Conservation (phyloP, 2,888 invertebrate genomes). For the Congeria kusceri region DNA sequence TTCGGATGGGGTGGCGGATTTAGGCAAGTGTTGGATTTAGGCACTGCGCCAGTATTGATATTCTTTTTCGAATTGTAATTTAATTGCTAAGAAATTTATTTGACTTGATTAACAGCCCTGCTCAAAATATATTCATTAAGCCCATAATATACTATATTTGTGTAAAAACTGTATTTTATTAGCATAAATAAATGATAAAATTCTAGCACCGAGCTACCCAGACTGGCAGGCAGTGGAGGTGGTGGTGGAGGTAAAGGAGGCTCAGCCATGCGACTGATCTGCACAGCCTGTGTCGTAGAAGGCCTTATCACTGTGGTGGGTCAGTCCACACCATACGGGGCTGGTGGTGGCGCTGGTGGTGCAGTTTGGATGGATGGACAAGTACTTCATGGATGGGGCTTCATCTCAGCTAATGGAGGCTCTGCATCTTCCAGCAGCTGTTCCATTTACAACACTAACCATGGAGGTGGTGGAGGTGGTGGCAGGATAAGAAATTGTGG, state of each 20-base stretch:
- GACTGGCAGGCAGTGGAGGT: conserved; percentile 73
- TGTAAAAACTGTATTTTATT: too few species aligned
- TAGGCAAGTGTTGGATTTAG: too few species aligned
- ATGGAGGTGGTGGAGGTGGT: conserved; percentile 76
- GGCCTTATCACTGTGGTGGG: conserved; percentile 68
- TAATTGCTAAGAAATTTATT: too few species aligned
- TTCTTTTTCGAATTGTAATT: too few species aligned
- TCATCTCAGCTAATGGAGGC: conserved; percentile 65
- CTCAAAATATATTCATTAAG: too few species aligned
- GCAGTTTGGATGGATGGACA: conserved; percentile 74
- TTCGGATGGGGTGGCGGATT: too few species aligned
- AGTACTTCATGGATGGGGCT: conserved; percentile 75
- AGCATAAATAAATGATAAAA: neutral
- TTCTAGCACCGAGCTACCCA: conserved; percentile 47
- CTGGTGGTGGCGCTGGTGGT: conserved; percentile 77
- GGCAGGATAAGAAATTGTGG: conserved; percentile 70
- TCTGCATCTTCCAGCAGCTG: conserved; percentile 39
- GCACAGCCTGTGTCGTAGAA: conserved; percentile 61
- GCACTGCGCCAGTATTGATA: too few species aligned
- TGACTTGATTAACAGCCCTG: too few species aligned
- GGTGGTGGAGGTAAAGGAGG: conserved; percentile 65
- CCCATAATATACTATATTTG: too few species aligned
- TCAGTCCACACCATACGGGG: conserved; percentile 47
- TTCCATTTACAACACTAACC: conserved; percentile 15
- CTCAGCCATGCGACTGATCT: conserved; percentile 60